Base-by-base conservation (phyloP, 1,140 invertebrate species). In the Drosophila sucinea region DNA sequence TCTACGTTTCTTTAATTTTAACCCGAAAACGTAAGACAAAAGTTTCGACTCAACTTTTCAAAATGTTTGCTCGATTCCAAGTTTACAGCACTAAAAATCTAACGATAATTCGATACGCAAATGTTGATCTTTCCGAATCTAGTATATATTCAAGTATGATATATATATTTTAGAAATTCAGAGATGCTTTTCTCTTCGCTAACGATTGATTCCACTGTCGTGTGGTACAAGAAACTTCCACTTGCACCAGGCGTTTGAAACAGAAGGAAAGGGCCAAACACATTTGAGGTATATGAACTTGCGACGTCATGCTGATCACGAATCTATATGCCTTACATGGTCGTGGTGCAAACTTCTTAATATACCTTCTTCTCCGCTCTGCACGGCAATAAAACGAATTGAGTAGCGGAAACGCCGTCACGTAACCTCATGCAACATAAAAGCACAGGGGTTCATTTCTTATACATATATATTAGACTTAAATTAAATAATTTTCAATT, bases 401-500 rank as follows among this genome's bases (percentile, higher is more conserved):
- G 44, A 51, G 23, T 17, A 25, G 5, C 23, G 44, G 44, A 51
- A 51, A 27, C 25, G 23, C 6, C 8, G 44, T 51, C 44, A 51
- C 44, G 44, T 51, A 51, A 25, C 25, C 7, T 10, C 35, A 38
- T 38, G 44, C 23, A 51, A 4, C 25, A 51, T 51, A 51, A 10
- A 51, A 27, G 35, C 10, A 27, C 44, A 51, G 44, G 44, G 44
- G 44, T 51, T 51, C 7, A 27, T 47, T 47, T 47, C 44, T 7
- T 25, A 7, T 47, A 35, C 10, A 35, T 8, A 35, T 35, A 8
- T 38, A 27, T 38, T 51, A 51, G 23, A 25, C 44, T 51, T 27
- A 2, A 51, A 51, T 51, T 51, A 51, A 51, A 51, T 51, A 51
- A 51, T 51, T 25, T 27, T 51, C 44, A 51, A 51, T 51, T 51